Evolutionary conservation across 2,888 invertebrate species (phyloP).

Genomic region (Iphiclides podalirius): DNA sequence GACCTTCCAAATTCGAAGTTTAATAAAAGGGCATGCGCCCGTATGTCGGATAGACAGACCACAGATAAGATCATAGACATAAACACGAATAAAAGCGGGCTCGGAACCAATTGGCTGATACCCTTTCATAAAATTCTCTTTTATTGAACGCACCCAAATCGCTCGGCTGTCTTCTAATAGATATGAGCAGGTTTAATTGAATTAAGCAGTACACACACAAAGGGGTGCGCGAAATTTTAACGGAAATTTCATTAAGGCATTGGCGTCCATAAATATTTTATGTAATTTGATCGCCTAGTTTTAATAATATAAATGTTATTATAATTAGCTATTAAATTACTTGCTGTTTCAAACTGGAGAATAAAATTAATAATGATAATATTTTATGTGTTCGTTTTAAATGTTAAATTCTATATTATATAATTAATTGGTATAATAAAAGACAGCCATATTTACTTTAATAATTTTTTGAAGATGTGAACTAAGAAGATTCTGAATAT

Average conservation of each 20-base stretch:
- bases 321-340: neutral
- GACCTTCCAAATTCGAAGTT: conserved; percentile 49
- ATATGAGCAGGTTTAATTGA: conserved; percentile 71
- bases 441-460: neutral
- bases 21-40: conserved; percentile 70
- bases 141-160: conserved; percentile 45
- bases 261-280: conserved; percentile 14
- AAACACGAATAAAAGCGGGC: conserved; percentile 60
- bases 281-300: conserved; percentile 4
- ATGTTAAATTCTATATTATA: neutral
- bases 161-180: conserved; percentile 44
- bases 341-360: neutral
- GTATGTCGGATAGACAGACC: conserved; percentile 57
- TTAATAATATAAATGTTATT: neutral
- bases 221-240: conserved; percentile 62
- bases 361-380: neutral
- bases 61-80: conserved; percentile 72
- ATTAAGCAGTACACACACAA: conserved; percentile 49
- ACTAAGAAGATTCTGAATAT: too few relatives aligned
- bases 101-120: conserved; percentile 57
- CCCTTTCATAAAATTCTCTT: conserved; percentile 56
- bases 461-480: too few relatives aligned
- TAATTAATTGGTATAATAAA: neutral
- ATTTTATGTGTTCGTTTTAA: neutral
- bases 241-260: conserved; percentile 29